phyloP scores from a whole-genome alignment of 2,888 invertebrate species.

The Altica lythri region DNA sequence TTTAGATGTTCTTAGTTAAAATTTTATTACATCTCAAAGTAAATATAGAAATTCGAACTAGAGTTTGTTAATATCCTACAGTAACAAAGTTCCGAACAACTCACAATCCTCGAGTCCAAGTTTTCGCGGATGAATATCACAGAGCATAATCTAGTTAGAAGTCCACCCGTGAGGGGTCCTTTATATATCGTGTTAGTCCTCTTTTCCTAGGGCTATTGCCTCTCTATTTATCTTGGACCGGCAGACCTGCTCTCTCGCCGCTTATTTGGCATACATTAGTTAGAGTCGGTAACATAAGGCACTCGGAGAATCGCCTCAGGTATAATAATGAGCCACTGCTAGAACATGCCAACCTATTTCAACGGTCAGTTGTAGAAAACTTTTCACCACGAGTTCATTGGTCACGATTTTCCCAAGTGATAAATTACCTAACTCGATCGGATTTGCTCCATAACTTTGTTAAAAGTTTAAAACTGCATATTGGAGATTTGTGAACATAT shows the following conservation, averaged over 20 bases:
- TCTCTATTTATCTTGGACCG: constrained; percentile 57
- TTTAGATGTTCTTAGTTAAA: no score
- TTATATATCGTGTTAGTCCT: constrained; percentile 56
- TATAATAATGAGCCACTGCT: constrained; percentile 53
- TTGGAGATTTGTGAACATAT: no score
- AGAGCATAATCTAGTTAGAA: constrained; percentile 54
- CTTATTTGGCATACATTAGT: constrained; percentile 53
- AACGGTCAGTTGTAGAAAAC: constrained; percentile 19
- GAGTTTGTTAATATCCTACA: no score
- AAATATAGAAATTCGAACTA: no score
- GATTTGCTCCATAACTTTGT: no score
- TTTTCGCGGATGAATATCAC: constrained; percentile 46
- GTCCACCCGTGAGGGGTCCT: constrained; percentile 47
- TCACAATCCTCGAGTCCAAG: not conserved
- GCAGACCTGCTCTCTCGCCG: constrained; percentile 47
- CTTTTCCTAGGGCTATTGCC: constrained; percentile 54
- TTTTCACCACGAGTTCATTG: constrained; percentile 14
- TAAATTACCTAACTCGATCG: no score
- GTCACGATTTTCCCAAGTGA: no score
- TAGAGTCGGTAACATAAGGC: constrained; percentile 54
- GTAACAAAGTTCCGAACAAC: not conserved
- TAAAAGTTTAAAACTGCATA: no score
- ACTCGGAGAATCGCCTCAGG: constrained; percentile 47
- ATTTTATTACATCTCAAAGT: no score
- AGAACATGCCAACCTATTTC: constrained; percentile 15